Base-by-base conservation (phyloP, 2,888 invertebrate species). In the Diarsia dahlii region DNA sequence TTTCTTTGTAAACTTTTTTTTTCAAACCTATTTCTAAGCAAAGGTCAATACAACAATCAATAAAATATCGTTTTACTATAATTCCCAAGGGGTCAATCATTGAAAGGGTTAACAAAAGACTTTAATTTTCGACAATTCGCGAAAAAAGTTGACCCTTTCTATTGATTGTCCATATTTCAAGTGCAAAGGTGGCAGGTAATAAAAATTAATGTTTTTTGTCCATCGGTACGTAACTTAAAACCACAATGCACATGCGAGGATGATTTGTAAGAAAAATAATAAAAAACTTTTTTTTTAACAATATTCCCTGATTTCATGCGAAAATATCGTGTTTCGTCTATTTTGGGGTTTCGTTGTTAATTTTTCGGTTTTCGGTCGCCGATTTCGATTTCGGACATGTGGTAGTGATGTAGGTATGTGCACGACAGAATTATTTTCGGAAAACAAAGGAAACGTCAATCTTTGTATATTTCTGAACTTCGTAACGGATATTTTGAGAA, bases 281-380 rank as follows among this genome's bases (percentile, higher is more conserved):
- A 89, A 85, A 84, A 76, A 39, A 4, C 0, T 1, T 20, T 90
- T 94, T 28, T 93, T 91, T 90, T 84, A 80, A 94, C 93, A 95
- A 94, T 94, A 94, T 95, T 95, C 93, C 92, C 92, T 91, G 92
- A 94, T 94, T 95, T 93, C 89, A 90, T 92, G 94, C 95, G 93
- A 94, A 96, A 95, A 95, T 96, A 96, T 96, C 96, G 91, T 81
- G 89, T 96, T 95, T 93, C 96, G 89, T 87, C 86, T 85, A 90
- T 90, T 91, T 80, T 62, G 71, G 75, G 78, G 74, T 70, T 76
- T 39, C 58, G 69, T 84, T 85, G 87, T 84, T 86, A 86, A 88
- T 84, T 88, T 87, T 88, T 87, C 87, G 81, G 89, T 93, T 93
- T 93, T 93, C 92, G 92, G 93, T 89, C 90, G 91, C 89, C 86